Percentiles rank a stretch among this genome's conserved stretches.
Evolutionary conservation across 2,888 invertebrate genomes (phyloP).

Genomic region (Megaustenia siamemsis): DNA sequence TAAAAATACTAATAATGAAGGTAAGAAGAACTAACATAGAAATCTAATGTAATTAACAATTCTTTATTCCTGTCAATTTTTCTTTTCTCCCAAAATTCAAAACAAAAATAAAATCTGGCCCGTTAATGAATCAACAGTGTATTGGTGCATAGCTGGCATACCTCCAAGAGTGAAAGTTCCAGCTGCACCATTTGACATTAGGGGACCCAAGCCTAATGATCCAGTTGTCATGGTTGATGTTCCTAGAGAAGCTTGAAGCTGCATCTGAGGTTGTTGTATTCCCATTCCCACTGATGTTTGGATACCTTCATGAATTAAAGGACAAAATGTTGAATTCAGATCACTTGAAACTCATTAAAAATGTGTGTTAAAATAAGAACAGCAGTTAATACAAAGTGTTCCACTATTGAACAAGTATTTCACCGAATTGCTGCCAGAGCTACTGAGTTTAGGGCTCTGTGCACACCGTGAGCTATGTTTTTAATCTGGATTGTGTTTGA

Average conservation of each 20-base stretch:
- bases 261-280: conserved; percentile 62
- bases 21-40: no score
- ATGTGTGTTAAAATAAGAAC: no score
- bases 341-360: no score
- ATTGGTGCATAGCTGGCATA: conserved; percentile 2
- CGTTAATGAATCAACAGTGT: background rate
- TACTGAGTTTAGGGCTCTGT: no score
- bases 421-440: no score
- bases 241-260: conserved; percentile 63
- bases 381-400: no score
- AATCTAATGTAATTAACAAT: no score
- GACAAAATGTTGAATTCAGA: background rate
- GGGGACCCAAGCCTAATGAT: conserved; percentile 65
- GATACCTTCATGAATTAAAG: conserved; percentile 21
- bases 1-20: no score
- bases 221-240: conserved; percentile 67
- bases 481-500: no score
- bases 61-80: no score
- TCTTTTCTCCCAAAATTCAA: background rate
- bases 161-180: conserved; percentile 24
- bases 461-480: no score
- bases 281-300: conserved; percentile 49
- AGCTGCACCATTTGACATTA: conserved; percentile 70
- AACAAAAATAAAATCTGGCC: background rate
- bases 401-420: no score